phyloP scores from a whole-genome alignment of 2,888 invertebrate genomes.

The Platycheirus rosarum region DNA sequence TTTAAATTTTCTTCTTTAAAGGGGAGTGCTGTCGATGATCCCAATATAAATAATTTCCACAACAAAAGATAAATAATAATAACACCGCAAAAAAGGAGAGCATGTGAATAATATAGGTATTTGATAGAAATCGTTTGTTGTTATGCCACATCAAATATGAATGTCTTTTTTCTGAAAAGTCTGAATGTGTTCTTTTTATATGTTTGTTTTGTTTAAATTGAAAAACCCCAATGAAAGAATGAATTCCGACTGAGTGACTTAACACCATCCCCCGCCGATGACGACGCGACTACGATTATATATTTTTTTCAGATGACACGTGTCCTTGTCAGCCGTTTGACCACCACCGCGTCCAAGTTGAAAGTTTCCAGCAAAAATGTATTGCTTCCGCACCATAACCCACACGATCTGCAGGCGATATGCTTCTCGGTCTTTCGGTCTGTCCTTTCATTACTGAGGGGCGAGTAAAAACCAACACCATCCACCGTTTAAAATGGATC shows the following conservation, averaged over 20 bases:
- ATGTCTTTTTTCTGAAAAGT: constrained; percentile 60
- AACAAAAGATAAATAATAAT: constrained; percentile 70
- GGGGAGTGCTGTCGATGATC: constrained; percentile 55
- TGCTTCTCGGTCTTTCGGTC: background rate
- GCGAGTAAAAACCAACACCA: constrained; percentile 37
- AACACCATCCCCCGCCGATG: constrained; percentile 31
- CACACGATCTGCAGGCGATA: constrained; percentile 61
- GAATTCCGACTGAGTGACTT: constrained; percentile 63
- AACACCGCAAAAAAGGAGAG: constrained; percentile 56
- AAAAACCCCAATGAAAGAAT: constrained; percentile 70
- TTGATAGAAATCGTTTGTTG: constrained; percentile 70
- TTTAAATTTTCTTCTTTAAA: constrained; percentile 53
- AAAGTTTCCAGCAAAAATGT: constrained; percentile 41
- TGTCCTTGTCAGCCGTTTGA: constrained; percentile 69
- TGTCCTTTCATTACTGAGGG: constrained; percentile 4
- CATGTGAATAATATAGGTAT: constrained; percentile 65
- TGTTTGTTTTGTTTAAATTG: constrained; percentile 62
- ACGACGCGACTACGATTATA: background rate
- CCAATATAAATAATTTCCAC: constrained; percentile 70
- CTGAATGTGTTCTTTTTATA: constrained; percentile 35
- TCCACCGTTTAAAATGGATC: constrained; percentile 52
- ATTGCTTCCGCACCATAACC: constrained; percentile 72
- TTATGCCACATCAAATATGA: constrained; percentile 73
- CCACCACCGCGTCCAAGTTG: constrained; percentile 48
- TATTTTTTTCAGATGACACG: constrained; percentile 52